Percentiles rank a stretch among this genome's conserved stretches.
Evolutionary conservation across 2,888 invertebrate species (phyloP).

Genomic region (Caenorhabditis afra): DNA sequence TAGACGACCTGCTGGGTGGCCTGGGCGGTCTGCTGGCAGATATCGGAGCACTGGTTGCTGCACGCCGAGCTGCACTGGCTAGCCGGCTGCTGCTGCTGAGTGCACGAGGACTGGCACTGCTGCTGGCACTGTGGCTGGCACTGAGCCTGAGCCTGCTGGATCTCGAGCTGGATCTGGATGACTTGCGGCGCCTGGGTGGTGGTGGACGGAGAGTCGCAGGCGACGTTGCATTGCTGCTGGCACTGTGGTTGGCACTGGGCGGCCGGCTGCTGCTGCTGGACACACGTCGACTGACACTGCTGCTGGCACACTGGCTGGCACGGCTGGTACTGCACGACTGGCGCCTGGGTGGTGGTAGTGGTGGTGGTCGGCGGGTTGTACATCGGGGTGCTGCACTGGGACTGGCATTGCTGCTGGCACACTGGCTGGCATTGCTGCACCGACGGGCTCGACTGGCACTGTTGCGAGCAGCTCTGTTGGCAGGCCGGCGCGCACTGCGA

Average conservation of each 20-base stretch:
- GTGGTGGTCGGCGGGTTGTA: conserved; percentile 46
- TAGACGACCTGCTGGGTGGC: conserved; percentile 52
- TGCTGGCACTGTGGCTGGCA: conserved; percentile 69
- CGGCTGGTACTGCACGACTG: conserved; percentile 57
- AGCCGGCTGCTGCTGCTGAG: conserved; percentile 65
- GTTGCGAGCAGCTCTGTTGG: conserved; percentile 62
- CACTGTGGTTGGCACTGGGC: conserved; percentile 61
- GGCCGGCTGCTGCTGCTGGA: conserved; percentile 49
- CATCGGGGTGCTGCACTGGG: conserved; percentile 55
- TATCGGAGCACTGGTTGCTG: conserved; percentile 58
- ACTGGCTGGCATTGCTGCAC: conserved; percentile 61
- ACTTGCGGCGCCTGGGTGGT: conserved; percentile 60
- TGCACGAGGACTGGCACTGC: conserved; percentile 64
- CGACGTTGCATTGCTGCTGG: conserved; percentile 57
- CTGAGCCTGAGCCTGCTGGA: conserved; percentile 52
- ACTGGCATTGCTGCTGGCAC: conserved; percentile 65
- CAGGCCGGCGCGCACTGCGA: conserved; percentile 65
- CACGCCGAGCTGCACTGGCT: conserved; percentile 62
- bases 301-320: conserved; percentile 64
- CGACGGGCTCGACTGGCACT: conserved; percentile 56
- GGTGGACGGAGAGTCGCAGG: conserved; percentile 52
- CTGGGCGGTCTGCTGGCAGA: conserved; percentile 59
- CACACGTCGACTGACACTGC: conserved; percentile 55
- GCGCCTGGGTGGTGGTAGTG: conserved; percentile 47
- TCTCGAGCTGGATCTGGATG: conserved; percentile 58